These are phyloP conservation scores for Salvelinus namaycush DNA, from an alignment of 2,113 vertebrate species.

Conservation along the genomic window DNA sequence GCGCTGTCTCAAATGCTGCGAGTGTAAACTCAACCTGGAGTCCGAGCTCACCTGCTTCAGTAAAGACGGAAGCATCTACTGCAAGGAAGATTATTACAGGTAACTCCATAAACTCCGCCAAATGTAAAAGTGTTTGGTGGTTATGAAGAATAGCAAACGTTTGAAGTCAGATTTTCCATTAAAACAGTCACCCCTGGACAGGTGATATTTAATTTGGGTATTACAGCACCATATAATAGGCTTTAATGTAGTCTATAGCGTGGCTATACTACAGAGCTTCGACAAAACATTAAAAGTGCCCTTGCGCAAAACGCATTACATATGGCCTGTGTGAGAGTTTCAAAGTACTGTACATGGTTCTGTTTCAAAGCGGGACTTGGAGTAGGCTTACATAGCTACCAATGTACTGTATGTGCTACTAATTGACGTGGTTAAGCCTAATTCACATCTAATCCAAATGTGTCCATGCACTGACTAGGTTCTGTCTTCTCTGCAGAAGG, in stretches of 20 bases:
- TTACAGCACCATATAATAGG: no score
- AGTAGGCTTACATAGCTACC: neutral
- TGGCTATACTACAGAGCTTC: no score
- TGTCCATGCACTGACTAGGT: neutral
- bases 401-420: no score
- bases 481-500: constrained; percentile 83
- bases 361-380: neutral
- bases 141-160: no score
- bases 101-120: constrained; percentile 46
- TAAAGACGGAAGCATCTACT: constrained; percentile 98
- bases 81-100: constrained; percentile 99
- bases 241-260: no score
- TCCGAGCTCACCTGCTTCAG: constrained; percentile 99
- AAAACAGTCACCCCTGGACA: neutral
- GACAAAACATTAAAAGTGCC: no score
- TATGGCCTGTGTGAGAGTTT: no score
- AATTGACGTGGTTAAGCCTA: neutral
- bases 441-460: neutral
- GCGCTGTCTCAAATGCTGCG: constrained; percentile 97
- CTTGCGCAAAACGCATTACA: no score
- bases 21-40: constrained; percentile 97
- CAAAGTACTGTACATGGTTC: neutral
- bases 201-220: neutral
- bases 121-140: neutral
- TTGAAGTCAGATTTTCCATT: no score